These are phyloP conservation scores for Mustelus asterias DNA, from an alignment of 2,113 vertebrate species.

Conservation along the genomic window DNA sequence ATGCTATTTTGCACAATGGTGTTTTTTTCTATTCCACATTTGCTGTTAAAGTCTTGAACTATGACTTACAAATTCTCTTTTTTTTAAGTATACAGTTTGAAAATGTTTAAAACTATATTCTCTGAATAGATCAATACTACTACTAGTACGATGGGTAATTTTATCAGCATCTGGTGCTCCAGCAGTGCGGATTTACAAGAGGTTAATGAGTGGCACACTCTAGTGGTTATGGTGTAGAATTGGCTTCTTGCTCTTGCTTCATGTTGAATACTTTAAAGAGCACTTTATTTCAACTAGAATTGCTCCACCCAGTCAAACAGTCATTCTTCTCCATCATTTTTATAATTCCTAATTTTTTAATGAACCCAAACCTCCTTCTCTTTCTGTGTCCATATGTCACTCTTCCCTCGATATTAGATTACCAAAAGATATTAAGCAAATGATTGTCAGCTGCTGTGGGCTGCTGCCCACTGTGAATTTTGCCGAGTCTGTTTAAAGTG, in stretches of 20 bases:
- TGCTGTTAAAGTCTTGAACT: background rate
- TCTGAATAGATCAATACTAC: background rate
- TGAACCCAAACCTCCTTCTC: background rate
- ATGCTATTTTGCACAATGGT: background rate
- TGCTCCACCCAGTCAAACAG: no score
- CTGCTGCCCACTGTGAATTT: background rate
- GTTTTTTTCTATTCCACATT: background rate
- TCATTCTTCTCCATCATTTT: background rate
- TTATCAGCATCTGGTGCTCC: no score
- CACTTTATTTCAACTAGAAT: background rate
- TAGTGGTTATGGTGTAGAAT: background rate
- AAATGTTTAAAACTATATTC: background rate
- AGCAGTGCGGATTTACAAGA: background rate
- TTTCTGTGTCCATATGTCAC: background rate
- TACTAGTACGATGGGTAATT: no score
- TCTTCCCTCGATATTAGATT: background rate
- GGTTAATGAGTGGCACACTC: conserved; percentile 11
- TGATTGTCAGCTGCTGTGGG: background rate
- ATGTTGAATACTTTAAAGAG: background rate
- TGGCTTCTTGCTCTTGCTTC: background rate
- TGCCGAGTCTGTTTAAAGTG: background rate
- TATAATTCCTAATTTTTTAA: background rate
- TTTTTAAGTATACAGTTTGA: background rate
- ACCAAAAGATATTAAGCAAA: background rate
- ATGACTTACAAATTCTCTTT: background rate